Evolutionary conservation across 2,888 invertebrate genomes (phyloP), one percentile per base, ranked within the genome.

Genomic region (Drosophila kokeensis): DNA sequence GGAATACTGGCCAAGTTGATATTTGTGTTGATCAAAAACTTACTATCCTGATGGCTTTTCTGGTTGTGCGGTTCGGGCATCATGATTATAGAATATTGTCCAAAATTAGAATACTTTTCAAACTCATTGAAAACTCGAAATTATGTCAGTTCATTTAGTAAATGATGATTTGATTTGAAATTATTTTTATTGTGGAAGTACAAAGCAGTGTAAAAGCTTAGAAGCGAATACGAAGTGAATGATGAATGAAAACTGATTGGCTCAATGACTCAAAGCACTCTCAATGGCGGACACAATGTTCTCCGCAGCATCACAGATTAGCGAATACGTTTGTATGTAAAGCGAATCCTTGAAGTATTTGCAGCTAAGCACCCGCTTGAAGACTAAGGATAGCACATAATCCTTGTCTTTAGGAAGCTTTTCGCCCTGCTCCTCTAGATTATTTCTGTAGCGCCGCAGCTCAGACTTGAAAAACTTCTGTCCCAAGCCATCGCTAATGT

Each of bases 211-310:
- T 13, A 73, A 76, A 73, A 11, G 21, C 54, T 58, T 13, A 53
- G 62, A 53, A 38, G 15, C 27, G 8, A 18, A 32, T 32, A 52
- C 24, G 13, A 38, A 57, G n/a, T 40, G 34, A 48, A 34, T 53
- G 18, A n/a, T 27, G 7, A 49, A 24, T 2, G 38, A 21, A 7
- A 38, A 49, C 32, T 53, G 49, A 27, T 15, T 0, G 2, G 4
- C 40, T 68, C 18, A 79, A 18, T 63, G 38, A 49, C 62, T 63
- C 11, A 72, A 71, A 3, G 86, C 86, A 70, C 91, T 85, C 68
- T 91, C 91, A 36, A 91, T 92, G 27, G 92, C 81, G 10, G 91
- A 91, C 0, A 91, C 91, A 65, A 92, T 82, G 60, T 92, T 83
- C 72, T 91, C 91, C n/a, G 74, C 79, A 10, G 83, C 75, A 74